A percentile compares a stretch with the other conserved stretches of the same genome.
Evolutionary conservation across 2,113 vertebrate species (phyloP).

Genomic region (Melanocharis versteri): DNA sequence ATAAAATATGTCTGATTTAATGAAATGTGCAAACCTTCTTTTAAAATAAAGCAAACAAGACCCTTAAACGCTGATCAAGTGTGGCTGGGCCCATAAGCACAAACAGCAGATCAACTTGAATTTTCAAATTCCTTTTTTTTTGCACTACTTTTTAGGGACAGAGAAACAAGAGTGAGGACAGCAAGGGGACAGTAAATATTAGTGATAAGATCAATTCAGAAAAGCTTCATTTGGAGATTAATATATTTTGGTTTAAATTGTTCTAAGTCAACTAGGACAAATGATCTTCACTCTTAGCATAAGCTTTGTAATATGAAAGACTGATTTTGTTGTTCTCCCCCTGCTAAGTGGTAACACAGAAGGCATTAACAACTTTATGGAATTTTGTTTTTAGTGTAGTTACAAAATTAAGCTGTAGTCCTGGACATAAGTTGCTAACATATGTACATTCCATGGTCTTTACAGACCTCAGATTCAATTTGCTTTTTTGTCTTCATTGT

Average conservation of each 20-base stretch:
- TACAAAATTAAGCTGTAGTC: not conserved
- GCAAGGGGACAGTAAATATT: not conserved
- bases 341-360: not conserved
- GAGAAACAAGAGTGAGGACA: not conserved
- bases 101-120: not conserved
- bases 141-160: accelerated
- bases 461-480: not conserved
- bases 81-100: not conserved
- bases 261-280: not conserved
- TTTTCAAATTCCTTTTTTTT: not conserved
- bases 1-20: not conserved
- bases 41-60: not conserved
- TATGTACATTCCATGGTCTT: not conserved
- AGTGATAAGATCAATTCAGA: not conserved
- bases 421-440: not conserved
- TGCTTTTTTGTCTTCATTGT: not conserved
- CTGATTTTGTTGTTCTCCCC: not conserved
- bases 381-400: not conserved
- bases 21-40: not conserved
- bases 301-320: not conserved
- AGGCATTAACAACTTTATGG: not conserved
- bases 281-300: not conserved
- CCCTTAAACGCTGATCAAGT: not conserved
- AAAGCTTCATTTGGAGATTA: not conserved
- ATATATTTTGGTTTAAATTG: not conserved